Percentiles rank a stretch among this genome's conserved stretches.
These are phyloP conservation scores for Popillia japonica DNA, from an alignment of 1,140 invertebrate species.

Conservation along the genomic window DNA sequence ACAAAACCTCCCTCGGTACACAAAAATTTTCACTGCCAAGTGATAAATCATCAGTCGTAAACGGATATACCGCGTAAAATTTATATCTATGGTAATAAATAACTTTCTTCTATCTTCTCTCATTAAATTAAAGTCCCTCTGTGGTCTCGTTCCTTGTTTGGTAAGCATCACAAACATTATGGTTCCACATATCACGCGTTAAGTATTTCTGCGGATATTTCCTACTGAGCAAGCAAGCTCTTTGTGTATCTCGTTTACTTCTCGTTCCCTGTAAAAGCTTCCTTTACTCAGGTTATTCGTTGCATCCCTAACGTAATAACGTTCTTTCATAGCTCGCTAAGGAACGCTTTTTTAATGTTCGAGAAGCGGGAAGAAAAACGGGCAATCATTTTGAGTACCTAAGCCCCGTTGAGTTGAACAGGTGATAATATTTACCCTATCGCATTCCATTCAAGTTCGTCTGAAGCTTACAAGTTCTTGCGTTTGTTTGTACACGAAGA, in stretches of 20 bases:
- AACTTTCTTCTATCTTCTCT: not conserved
- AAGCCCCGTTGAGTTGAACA: conserved; percentile 10
- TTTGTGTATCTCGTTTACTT: not conserved
- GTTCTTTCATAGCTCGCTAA: not conserved
- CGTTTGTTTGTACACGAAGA: not conserved
- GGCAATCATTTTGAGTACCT: conserved; percentile 19
- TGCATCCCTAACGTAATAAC: not conserved
- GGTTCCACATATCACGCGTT: not conserved
- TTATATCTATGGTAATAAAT: conserved; percentile 7
- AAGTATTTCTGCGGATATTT: conserved; percentile 8
- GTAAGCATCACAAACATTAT: not conserved
- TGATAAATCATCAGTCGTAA: conserved; percentile 29
- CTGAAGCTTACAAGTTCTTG: not conserved
- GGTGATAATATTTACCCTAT: conserved; percentile 17
- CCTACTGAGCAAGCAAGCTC: not conserved
- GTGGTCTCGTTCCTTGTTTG: not conserved
- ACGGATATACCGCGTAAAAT: conserved; percentile 13
- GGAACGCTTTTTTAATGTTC: conserved; percentile 24
- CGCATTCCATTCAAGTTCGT: not conserved
- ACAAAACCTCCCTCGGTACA: conserved; percentile 26
- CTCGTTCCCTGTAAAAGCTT: not conserved
- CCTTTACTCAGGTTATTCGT: not conserved
- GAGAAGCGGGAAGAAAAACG: conserved; percentile 18
- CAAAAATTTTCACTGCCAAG: conserved; percentile 6
- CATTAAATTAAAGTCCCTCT: conserved; percentile 16